phyloP scores from a whole-genome alignment of 2,113 vertebrate species.

The Prionailurus viverrinus region DNA sequence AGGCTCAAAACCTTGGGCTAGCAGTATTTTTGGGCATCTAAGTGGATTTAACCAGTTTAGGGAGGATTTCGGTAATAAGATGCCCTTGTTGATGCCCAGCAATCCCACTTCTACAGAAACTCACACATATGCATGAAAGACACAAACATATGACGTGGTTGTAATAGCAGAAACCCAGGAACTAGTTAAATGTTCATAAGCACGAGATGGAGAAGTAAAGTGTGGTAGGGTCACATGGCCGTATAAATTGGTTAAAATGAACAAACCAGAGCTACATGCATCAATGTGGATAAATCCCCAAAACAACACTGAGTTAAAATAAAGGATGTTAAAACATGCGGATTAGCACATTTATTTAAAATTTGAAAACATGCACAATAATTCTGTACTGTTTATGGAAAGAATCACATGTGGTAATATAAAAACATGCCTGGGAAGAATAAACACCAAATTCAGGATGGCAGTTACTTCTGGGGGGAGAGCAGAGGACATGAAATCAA shows the following conservation, averaged over 20 bases:
- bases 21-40: background rate
- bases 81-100: background rate
- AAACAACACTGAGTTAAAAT: background rate
- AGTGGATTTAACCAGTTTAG: background rate
- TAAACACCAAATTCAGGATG: background rate
- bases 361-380: slow-evolving; percentile 16
- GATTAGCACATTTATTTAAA: slow-evolving; percentile 48
- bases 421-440: background rate
- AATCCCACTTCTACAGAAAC: slow-evolving; percentile 17
- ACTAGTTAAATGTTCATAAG: background rate
- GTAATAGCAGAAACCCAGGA: background rate
- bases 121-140: background rate
- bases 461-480: background rate
- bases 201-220: background rate
- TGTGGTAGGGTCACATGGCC: background rate
- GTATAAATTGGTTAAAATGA: background rate
- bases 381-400: background rate
- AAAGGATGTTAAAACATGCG: background rate
- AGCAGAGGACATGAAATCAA: background rate
- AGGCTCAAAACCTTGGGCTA: background rate
- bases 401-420: background rate
- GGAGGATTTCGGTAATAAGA: slow-evolving; percentile 31
- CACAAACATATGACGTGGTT: background rate
- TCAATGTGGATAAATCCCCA: background rate
- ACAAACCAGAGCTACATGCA: background rate